Evolutionary conservation across 2,797 vertebrate genomes (phyloP).

Genomic region (Semotilus atromaculatus): DNA sequence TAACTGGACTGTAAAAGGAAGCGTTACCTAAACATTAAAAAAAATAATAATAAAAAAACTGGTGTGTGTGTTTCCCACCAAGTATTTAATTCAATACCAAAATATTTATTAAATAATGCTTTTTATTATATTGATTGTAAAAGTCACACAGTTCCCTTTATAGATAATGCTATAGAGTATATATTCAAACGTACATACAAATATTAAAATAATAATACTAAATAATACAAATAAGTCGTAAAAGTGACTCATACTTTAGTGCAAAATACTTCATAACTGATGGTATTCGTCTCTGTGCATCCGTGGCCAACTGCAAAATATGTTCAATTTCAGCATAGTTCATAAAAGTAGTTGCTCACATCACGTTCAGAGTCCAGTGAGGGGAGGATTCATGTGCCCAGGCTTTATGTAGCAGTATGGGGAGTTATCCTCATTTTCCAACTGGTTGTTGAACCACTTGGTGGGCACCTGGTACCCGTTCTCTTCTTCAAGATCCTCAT

Average conservation of each 20-base stretch:
- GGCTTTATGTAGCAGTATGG: constrained; percentile 60
- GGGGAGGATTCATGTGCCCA: constrained; percentile 43
- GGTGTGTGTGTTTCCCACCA: background rate
- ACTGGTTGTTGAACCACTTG: constrained; percentile 47
- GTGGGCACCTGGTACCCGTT: constrained; percentile 40
- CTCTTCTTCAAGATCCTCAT: constrained; percentile 72
- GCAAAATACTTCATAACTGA: constrained; percentile 28
- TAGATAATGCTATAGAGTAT: background rate
- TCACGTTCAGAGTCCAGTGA: background rate
- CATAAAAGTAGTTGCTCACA: background rate
- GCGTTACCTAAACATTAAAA: too few relatives aligned
- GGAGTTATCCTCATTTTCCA: background rate
- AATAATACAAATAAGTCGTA: constrained; percentile 10
- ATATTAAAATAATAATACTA: too few relatives aligned
- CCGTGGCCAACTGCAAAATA: background rate
- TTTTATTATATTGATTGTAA: background rate
- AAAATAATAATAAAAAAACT: too few relatives aligned
- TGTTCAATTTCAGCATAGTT: background rate
- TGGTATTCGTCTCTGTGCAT: background rate
- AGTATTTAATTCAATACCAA: background rate
- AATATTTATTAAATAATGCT: background rate
- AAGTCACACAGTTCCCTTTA: background rate
- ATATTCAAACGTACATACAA: background rate
- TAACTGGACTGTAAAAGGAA: too few relatives aligned
- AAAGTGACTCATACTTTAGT: constrained; percentile 4